phyloP scores from a whole-genome alignment of 2,113 vertebrate genomes.

The Bos javanicus region DNA sequence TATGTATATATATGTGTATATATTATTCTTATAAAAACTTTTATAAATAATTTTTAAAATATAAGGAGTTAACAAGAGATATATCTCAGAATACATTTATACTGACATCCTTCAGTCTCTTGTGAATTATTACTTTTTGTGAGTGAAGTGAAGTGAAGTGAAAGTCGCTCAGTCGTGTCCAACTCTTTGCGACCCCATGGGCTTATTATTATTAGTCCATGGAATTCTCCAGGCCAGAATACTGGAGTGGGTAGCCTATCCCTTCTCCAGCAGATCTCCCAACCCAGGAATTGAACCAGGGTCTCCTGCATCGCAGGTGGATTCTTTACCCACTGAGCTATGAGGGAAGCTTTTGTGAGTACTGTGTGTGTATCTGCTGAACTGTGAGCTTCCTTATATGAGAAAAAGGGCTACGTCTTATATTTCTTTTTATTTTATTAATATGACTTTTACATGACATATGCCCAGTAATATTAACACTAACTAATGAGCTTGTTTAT shows the following conservation, averaged over 20 bases:
- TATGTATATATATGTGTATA: not conserved
- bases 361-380: not conserved
- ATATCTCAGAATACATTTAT: not conserved
- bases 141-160: not conserved
- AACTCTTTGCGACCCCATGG: not conserved
- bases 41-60: not conserved
- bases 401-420: not conserved
- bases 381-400: not conserved
- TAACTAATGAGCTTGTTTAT: not conserved
- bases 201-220: not conserved
- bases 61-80: not conserved
- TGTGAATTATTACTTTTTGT: not conserved
- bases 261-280: not conserved
- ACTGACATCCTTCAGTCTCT: no score
- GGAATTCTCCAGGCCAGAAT: not conserved
- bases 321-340: not conserved
- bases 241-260: not conserved
- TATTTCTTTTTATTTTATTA: not conserved
- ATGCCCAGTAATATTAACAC: not conserved
- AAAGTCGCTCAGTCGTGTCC: not conserved
- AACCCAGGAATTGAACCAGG: not conserved
- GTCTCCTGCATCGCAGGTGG: fast-evolving
- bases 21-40: not conserved
- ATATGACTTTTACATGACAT: not conserved
- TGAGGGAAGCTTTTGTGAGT: not conserved